Conservation (phyloP, 2,113 vertebrate genomes). For the Hippocampus barbouri region DNA sequence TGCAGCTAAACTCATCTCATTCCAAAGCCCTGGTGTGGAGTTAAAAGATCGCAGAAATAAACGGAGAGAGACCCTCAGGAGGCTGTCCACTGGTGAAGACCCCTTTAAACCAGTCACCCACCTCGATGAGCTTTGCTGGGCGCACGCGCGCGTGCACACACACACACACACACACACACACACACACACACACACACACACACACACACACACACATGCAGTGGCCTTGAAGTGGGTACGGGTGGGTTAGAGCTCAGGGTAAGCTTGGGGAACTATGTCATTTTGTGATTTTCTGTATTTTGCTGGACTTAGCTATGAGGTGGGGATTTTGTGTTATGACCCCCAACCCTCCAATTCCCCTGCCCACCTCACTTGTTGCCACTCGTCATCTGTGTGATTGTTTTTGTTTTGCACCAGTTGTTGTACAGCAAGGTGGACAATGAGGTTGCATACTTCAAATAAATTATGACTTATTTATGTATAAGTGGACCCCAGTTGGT, state of each 20-base stretch:
- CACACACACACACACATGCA: slow-evolving; percentile 1
- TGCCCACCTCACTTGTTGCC: background rate
- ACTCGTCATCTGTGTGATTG: slow-evolving; percentile 12
- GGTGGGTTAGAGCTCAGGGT: slow-evolving; percentile 61
- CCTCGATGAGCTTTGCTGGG: slow-evolving; percentile 41
- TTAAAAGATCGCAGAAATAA: slow-evolving; percentile 35
- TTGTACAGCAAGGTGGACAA: slow-evolving; percentile 8
- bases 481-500: slow-evolving; percentile 25
- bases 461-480: slow-evolving; percentile 65
- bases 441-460: slow-evolving; percentile 48
- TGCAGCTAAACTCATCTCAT: slow-evolving; percentile 91
- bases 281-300: slow-evolving; percentile 28
- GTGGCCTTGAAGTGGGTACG: slow-evolving; percentile 57
- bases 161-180: background rate
- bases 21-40: slow-evolving; percentile 83
- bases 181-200: background rate
- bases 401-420: slow-evolving; percentile 17
- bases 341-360: background rate
- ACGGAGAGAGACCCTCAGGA: slow-evolving; percentile 21
- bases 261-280: slow-evolving; percentile 45
- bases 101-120: slow-evolving; percentile 35
- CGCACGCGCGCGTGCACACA: background rate
- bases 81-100: slow-evolving; percentile 29
- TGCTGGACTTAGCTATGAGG: slow-evolving; percentile 9
- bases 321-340: background rate